phyloP scores from a whole-genome alignment of 2,888 invertebrate species.

The Drosophila barbarae region DNA sequence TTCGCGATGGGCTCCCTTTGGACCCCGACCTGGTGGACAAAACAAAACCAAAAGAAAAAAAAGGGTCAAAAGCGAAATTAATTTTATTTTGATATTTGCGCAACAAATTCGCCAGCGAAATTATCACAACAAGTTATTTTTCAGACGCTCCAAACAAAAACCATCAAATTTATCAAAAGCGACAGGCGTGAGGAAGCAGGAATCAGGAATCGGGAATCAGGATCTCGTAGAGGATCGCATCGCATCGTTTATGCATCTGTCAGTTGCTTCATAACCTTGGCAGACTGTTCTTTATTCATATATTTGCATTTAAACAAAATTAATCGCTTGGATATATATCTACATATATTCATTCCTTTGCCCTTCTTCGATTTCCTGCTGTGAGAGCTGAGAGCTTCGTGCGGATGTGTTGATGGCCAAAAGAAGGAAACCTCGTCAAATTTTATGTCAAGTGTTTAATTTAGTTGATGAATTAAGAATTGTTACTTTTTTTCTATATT shows the following conservation, averaged over 20 bases:
- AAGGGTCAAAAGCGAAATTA: conserved; percentile 61
- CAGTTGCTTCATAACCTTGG: conserved; percentile 59
- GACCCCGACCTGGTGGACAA: conserved; percentile 19
- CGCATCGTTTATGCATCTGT: conserved; percentile 50
- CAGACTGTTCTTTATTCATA: conserved; percentile 55
- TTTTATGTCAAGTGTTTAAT: background rate
- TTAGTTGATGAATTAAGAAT: background rate
- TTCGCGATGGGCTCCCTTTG: conserved; percentile 9
- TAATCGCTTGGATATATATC: conserved; percentile 57
- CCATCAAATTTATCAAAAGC: conserved; percentile 69
- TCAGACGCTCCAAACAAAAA: conserved; percentile 47
- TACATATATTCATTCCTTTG: conserved; percentile 6
- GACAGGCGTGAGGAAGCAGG: conserved; percentile 63
- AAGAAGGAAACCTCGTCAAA: too few relatives aligned
- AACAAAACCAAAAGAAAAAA: background rate
- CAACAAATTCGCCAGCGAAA: conserved; percentile 64
- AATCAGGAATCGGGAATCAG: conserved; percentile 9
- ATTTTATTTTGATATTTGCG: conserved; percentile 73
- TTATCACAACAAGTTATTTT: conserved; percentile 72
- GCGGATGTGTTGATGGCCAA: conserved; percentile 26
- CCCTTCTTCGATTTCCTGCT: conserved; percentile 78
- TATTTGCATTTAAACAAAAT: conserved; percentile 74
- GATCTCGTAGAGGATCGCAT: background rate
- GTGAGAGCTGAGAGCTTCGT: conserved; percentile 41
- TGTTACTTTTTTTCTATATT: background rate